Evolutionary conservation across 2,888 invertebrate species (phyloP).

Genomic region (Mesochorus sp.): DNA sequence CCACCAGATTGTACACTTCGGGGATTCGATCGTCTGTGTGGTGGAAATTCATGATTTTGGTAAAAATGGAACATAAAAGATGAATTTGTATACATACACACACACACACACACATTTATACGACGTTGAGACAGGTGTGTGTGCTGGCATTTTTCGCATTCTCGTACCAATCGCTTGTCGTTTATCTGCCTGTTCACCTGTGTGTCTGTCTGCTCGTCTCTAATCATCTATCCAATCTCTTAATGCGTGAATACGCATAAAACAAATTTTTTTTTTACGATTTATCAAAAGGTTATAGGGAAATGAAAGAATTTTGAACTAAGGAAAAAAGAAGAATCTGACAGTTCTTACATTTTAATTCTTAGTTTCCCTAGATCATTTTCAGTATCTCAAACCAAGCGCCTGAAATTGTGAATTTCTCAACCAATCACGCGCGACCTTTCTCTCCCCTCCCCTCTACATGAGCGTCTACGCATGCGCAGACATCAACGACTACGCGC

Average conservation of each 20-base stretch:
- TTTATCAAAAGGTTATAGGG: not conserved
- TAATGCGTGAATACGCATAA: conserved; percentile 56
- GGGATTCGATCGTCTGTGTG: not conserved
- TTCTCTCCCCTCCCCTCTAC: not conserved
- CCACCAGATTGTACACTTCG: too few species aligned
- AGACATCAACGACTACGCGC: not conserved
- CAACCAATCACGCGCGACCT: not conserved
- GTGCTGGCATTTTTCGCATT: not conserved
- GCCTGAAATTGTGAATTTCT: not conserved
- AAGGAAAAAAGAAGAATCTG: not conserved
- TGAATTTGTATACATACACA: not conserved
- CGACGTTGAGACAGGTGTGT: conserved; percentile 3
- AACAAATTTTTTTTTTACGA: conserved; percentile 42
- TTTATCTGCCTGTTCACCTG: conserved; percentile 42
- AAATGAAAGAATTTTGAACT: not conserved
- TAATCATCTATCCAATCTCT: conserved; percentile 66
- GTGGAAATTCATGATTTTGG: not conserved
- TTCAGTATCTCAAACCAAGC: too few species aligned
- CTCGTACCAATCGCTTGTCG: conserved; percentile 14
- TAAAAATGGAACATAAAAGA: not conserved
- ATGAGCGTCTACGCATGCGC: not conserved
- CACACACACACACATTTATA: not conserved
- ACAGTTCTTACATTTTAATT: not conserved
- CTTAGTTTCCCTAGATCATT: too few species aligned
- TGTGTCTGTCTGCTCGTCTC: conserved; percentile 64